Conservation (phyloP, 2,797 vertebrate genomes). For the Rhabdomys pumilio region DNA sequence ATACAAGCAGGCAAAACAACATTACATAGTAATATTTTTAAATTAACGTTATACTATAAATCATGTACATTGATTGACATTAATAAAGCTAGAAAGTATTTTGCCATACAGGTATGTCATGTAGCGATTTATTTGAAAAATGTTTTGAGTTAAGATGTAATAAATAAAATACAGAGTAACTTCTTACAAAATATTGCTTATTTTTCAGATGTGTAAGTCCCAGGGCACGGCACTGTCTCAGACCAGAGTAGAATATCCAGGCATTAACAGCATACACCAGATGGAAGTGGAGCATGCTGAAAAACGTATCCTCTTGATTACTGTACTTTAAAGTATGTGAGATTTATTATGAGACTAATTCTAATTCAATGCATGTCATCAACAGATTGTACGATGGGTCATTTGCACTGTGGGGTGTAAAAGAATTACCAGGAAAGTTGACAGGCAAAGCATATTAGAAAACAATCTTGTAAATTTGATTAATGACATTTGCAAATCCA, state of each 20-base stretch:
- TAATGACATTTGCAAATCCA: constrained; percentile 65
- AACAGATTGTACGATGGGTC: constrained; percentile 81
- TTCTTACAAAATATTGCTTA: background rate
- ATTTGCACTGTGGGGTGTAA: constrained; percentile 77
- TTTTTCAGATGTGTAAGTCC: background rate
- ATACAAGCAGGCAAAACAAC: background rate
- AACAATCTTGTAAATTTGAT: constrained; percentile 77
- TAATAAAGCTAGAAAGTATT: background rate
- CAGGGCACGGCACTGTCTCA: background rate
- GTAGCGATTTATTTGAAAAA: background rate
- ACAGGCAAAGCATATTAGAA: constrained; percentile 76
- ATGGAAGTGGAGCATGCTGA: constrained; percentile 48
- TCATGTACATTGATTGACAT: background rate
- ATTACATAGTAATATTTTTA: background rate
- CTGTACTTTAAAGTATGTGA: constrained; percentile 65
- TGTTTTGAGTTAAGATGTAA: background rate
- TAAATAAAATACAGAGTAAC: background rate
- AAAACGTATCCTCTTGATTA: constrained; percentile 48
- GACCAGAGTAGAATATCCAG: background rate
- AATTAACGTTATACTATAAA: background rate
- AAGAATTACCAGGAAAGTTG: constrained; percentile 72
- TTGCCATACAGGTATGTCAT: background rate
- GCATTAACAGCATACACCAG: background rate
- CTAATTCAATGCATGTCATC: constrained; percentile 69
- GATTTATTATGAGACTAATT: constrained; percentile 72